Evolutionary conservation across 2,113 vertebrate species (phyloP), one percentile per base, ranked within the genome.

Genomic region (Laticauda laticaudata): DNA sequence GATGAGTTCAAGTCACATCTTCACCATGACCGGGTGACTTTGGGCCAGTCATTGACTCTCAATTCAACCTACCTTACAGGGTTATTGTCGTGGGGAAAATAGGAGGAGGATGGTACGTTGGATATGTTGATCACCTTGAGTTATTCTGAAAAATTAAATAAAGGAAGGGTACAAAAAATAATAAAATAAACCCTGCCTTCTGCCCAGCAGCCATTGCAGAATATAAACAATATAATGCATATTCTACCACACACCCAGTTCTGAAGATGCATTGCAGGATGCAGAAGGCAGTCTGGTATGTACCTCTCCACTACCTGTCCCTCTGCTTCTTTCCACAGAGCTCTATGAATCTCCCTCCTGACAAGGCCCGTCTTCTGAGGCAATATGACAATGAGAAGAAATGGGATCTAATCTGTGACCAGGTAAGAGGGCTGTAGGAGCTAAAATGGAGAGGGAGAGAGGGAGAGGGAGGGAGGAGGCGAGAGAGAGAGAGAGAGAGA

Each of bases 371-470:
- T 81, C 98, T 99, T 26, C 98, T 99, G 92, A 96, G 99, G 5
- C 99, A 99, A 95, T 99, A 99, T 0, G 99, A 99, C 97, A 99
- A 99, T 0, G 99, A 99, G 97, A 99, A 99, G 96, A 99, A 99
- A 94, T 99, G 99, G 99, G 99, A 99, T 96, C 98, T 99, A 91
- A 99, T 99, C 96, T 99, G 99, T 75, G 99, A 99, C 97, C 99
- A 99, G 99, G 99, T 99, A 97, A 91, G 61, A 51, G 48, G 48
- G 15, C 15, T 51, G n/a, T 2, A 15, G 3, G 24, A 57, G 21
- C 12, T 8, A 34, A 43, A n/a, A 20, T 43, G 3, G 34, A 12
- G n/a, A 43, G 39, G n/a, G n/a, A 39, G 34, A 55, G 34, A 2
- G 26, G 2, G n/a, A 12, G n/a, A 24, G 7, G 3, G 23, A 21